These are phyloP conservation scores for Eupithecia pulchellata DNA, from an alignment of 2,888 invertebrate genomes.

Conservation along the genomic window DNA sequence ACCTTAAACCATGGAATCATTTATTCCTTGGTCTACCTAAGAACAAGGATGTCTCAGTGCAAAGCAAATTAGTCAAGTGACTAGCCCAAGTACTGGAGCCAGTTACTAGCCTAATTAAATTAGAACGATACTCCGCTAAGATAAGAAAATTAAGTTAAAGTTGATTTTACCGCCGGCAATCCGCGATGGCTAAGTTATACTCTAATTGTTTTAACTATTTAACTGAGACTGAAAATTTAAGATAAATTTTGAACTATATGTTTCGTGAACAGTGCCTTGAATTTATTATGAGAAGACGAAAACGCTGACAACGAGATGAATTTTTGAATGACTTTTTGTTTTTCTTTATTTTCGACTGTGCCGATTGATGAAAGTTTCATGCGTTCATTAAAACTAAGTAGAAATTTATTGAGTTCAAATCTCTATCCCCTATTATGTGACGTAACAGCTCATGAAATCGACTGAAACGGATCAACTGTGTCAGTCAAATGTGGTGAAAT, in stretches of 20 bases:
- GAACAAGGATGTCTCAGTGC: conserved; percentile 23
- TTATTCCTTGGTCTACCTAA: not conserved
- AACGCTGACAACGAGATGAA: not conserved
- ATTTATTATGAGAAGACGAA: not conserved
- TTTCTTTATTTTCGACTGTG: too few species aligned
- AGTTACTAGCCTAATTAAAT: conserved; percentile 53
- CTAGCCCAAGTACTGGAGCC: conserved; percentile 55
- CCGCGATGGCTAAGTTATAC: conserved; percentile 34
- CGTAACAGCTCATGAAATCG: too few species aligned
- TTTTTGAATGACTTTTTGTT: not conserved
- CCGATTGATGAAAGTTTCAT: too few species aligned
- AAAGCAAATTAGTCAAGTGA: conserved; percentile 62
- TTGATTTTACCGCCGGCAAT: conserved; percentile 37
- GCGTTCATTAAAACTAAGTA: not conserved
- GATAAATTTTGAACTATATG: conserved; percentile 23
- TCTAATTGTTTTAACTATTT: conserved; percentile 41
- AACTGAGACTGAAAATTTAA: conserved; percentile 32
- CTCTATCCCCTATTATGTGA: too few species aligned
- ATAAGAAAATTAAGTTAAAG: conserved; percentile 38
- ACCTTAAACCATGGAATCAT: not conserved
- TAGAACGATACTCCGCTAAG: conserved; percentile 49
- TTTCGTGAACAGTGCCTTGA: conserved; percentile 11
- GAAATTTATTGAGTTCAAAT: too few species aligned
- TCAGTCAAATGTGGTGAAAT: too few species aligned
- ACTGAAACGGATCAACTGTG: too few species aligned